phyloP scores from a whole-genome alignment of 2,888 invertebrate genomes.

The Napeogenes inachia region DNA sequence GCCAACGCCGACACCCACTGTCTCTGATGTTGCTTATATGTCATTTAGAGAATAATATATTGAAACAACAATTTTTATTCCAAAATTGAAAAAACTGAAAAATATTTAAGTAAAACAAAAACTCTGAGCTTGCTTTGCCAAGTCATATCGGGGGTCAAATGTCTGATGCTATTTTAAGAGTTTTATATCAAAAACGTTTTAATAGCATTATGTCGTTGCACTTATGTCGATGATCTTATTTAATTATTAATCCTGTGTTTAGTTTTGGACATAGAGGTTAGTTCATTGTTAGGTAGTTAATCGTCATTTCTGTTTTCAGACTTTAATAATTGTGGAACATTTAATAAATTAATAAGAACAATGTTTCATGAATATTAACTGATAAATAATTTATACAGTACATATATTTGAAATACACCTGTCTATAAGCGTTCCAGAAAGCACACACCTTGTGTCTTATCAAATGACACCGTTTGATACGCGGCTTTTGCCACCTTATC shows the following conservation, averaged over 20 bases:
- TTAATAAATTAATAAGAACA: constrained; percentile 28
- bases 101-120: too few species aligned
- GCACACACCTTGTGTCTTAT: constrained; percentile 66
- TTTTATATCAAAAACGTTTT: not conserved
- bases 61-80: too few species aligned
- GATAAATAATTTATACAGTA: too few species aligned
- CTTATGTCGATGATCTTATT: too few species aligned
- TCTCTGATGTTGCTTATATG: constrained; percentile 33
- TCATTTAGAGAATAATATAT: constrained; percentile 24
- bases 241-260: too few species aligned
- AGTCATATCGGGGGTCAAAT: constrained; percentile 27
- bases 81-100: too few species aligned
- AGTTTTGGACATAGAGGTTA: too few species aligned
- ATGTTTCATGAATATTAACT: not conserved
- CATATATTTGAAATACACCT: constrained; percentile 37
- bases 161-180: constrained; percentile 8
- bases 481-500: constrained; percentile 66
- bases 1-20: constrained; percentile 26
- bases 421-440: constrained; percentile 58
- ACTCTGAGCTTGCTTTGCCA: too few species aligned
- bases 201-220: not conserved
- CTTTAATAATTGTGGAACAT: constrained; percentile 23
- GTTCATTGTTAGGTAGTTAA: too few species aligned
- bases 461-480: constrained; percentile 76
- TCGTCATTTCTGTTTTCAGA: too few species aligned